A percentile compares a stretch with the other conserved stretches of the same genome.
These are phyloP conservation scores for Macrosoma leucophasiata DNA, from an alignment of 2,888 invertebrate genomes.

Conservation along the genomic window DNA sequence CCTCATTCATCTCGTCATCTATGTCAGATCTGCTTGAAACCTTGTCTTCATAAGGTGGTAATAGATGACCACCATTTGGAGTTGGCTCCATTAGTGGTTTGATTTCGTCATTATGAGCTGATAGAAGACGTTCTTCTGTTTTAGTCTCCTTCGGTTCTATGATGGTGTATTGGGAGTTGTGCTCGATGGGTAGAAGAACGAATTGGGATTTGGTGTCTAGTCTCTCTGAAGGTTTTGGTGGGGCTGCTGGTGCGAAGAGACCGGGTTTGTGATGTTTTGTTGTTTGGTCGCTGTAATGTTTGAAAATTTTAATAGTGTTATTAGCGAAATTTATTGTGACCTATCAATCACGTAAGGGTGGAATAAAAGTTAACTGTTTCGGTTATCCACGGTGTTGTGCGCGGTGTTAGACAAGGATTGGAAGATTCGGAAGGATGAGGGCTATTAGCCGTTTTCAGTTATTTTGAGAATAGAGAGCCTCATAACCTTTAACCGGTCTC, in stretches of 20 bases:
- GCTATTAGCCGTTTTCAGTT: too few species aligned
- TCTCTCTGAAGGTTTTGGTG: conserved; percentile 54
- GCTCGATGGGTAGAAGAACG: conserved; percentile 53
- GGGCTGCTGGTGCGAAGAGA: conserved; percentile 68
- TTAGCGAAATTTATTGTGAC: too few species aligned
- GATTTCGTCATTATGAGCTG: conserved; percentile 49
- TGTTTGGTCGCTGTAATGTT: conserved; percentile 48
- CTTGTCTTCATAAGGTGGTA: conserved; percentile 50
- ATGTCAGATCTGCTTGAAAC: conserved; percentile 49
- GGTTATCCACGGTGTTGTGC: too few species aligned
- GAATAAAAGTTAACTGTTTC: too few species aligned
- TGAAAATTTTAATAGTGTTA: background rate
- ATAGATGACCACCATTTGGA: conserved; percentile 38
- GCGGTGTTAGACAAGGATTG: too few species aligned
- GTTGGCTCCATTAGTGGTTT: conserved; percentile 56
- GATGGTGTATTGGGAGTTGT: conserved; percentile 53
- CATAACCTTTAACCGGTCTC: too few species aligned
- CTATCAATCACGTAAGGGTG: too few species aligned
- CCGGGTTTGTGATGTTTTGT: conserved; percentile 69
- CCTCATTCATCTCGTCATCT: conserved; percentile 49
- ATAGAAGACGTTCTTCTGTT: conserved; percentile 48
- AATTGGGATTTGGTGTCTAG: conserved; percentile 36
- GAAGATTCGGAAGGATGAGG: too few species aligned
- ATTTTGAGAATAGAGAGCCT: too few species aligned
- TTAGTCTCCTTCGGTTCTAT: conserved; percentile 47